Evolutionary conservation across 2,888 invertebrate genomes (phyloP), one percentile per base, ranked within the genome.

Genomic region (Drosophila yooni): DNA sequence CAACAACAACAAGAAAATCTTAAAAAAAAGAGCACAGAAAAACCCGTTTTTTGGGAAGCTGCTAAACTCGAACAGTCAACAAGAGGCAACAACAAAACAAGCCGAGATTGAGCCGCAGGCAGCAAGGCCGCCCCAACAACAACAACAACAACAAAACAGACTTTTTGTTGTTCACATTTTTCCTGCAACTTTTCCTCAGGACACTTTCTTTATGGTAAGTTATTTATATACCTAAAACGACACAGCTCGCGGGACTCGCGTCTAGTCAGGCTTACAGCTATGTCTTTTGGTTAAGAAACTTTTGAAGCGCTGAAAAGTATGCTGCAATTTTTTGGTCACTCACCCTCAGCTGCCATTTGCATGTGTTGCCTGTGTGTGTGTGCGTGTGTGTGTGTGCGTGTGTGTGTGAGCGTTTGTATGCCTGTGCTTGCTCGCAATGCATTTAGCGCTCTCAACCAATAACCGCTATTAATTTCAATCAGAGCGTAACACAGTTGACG

Each of bases 141-240:
- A 72, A 33, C 21, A 21, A 21, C 59, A 64, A 29, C 63, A 29
- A 27, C 67, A 46, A 51, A 38, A 25, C 43, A 33, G 29, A 60
- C 34, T n/a, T 25, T 29, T 50, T 70, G 66, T 61, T 56, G 53
- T 40, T 53, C 48, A 31, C 64, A 54, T 64, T 67, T 70, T 64
- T 79, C 53, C 64, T 48, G 36, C 50, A 36, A 72, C 51, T 56
- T 69, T 62, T 36, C 63, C 53, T 46, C 62, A 52, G 78, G 77
- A 81, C 81, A 79, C 63, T 79, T 79, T 69, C 78, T 81, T 66
- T 79, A 79, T 76, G 78, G 78, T 79, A 77, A 79, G 78, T 77
- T 68, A 67, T 62, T 70, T 76, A 54, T 48, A 71, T 61, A 46
- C 25, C 25, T 33, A 48, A 61, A 13, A 38, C 25, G 29, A 15